Evolutionary conservation across 2,888 invertebrate genomes (phyloP), one percentile per base, ranked within the genome.

Genomic region (Spisula solida): DNA sequence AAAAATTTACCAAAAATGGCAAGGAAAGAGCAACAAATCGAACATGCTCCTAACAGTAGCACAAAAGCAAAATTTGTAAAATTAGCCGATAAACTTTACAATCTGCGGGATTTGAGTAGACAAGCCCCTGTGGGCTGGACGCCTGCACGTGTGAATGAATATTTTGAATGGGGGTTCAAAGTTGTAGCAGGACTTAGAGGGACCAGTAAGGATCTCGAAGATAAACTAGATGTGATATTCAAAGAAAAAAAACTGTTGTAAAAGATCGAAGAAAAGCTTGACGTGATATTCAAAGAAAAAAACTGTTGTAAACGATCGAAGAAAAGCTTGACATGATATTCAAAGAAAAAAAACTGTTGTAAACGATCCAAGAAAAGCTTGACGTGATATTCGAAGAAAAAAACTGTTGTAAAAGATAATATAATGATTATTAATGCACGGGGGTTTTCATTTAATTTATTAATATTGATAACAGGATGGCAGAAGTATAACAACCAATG

Each of bases 81-180:
- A 96, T 96, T 98, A 92, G 98, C 98, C 0, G 98, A 98, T 96
- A 98, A 98, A 96, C 97, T 98, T 91, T 98, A 98, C 96, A 98
- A 98, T 96, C 97, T 98, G 20, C 96, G 98, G 81, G 98, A 98
- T 96, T 95, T 98, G 79, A 97, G 97, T 48, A 96, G 97, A 31
- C 96, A 96, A 0, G 97, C 96, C 1, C 97, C 97, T 0, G 89
- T 89, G 25, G 98, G 97, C 20, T 98, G 98, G 98, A 97, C 97
- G 0, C 95, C 97, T 85, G 97, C 97, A 87, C 88, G 98, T 70
- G 97, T 98, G 0, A 90, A 95, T 6, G 96, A 97, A 91, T 98
- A 98, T 96, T 98, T 98, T 95, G 94, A 96, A 75, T 98, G 98
- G 98, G 97, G 98, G 1, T 97, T 97, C 90, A 96, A 97, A 93